These are phyloP conservation scores for Catocala fraxini DNA, from an alignment of 2,888 invertebrate species.

Conservation along the genomic window DNA sequence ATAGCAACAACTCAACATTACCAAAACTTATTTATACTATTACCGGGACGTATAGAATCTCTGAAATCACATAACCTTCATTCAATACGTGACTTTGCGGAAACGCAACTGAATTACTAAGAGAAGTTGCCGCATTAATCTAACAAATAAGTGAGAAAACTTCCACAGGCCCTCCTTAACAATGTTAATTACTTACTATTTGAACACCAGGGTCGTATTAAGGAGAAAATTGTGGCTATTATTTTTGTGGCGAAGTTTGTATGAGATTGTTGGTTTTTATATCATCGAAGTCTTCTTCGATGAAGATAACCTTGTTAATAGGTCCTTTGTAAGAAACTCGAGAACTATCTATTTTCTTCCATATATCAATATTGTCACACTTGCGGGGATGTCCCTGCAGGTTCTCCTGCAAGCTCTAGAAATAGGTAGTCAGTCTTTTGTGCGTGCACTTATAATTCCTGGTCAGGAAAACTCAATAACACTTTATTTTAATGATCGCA, in stretches of 20 bases:
- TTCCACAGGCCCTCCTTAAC: constrained; percentile 38
- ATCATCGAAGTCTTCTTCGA: not conserved
- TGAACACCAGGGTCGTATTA: constrained; percentile 35
- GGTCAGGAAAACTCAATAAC: too few species aligned
- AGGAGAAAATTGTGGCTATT: constrained; percentile 28
- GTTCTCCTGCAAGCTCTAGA: too few species aligned
- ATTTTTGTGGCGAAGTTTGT: constrained; percentile 25
- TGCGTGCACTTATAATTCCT: too few species aligned
- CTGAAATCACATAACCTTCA: constrained; percentile 47
- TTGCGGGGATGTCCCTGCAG: too few species aligned
- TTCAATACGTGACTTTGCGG: constrained; percentile 48
- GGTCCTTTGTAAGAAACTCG: too few species aligned
- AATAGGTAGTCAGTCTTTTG: too few species aligned
- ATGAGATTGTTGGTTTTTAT: not conserved
- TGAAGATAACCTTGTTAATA: too few species aligned
- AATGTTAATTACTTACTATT: constrained; percentile 53
- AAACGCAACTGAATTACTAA: constrained; percentile 40
- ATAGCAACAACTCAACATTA: too few species aligned
- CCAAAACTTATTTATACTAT: not conserved
- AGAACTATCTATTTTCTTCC: too few species aligned
- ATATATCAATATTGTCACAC: too few species aligned
- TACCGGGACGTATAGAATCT: constrained; percentile 26
- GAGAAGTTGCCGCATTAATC: constrained; percentile 49
- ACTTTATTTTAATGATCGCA: too few species aligned
- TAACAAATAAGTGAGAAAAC: constrained; percentile 54